A percentile compares a stretch with the other conserved stretches of the same genome.
phyloP scores from a whole-genome alignment of 2,888 invertebrate genomes.

The Stenichneumon culpator region DNA sequence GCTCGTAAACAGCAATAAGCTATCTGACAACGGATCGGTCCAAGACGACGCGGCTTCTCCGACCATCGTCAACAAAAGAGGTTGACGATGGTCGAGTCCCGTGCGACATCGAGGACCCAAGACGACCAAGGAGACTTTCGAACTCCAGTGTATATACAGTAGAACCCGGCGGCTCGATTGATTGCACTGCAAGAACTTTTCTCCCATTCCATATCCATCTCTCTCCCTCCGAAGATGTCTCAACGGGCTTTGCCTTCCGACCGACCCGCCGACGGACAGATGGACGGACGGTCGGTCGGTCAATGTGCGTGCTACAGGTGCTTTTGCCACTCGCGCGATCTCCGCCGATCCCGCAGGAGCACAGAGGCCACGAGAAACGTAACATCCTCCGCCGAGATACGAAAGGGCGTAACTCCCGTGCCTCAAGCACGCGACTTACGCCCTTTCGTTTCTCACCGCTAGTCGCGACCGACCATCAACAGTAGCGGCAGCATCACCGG shows the following conservation, averaged over 20 bases:
- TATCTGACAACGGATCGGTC: no score
- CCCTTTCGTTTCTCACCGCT: no score
- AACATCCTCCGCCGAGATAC: background rate
- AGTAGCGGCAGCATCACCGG: slow-evolving; percentile 40
- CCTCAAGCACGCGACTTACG: no score
- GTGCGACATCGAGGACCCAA: slow-evolving; percentile 32
- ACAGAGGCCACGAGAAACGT: slow-evolving; percentile 5
- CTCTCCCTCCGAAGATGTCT: slow-evolving; percentile 22
- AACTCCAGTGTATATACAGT: slow-evolving; percentile 25
- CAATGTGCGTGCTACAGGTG: slow-evolving; percentile 80
- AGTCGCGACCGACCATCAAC: background rate
- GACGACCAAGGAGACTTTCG: slow-evolving; percentile 9
- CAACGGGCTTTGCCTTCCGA: slow-evolving; percentile 73
- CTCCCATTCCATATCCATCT: slow-evolving; percentile 57
- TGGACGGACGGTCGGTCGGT: slow-evolving; percentile 80
- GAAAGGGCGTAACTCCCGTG: slow-evolving; percentile 11
- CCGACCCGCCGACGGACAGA: slow-evolving; percentile 80
- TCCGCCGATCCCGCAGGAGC: slow-evolving; percentile 43
- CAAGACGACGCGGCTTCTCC: no score
- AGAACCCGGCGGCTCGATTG: slow-evolving; percentile 75
- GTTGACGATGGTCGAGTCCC: no score
- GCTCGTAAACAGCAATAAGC: no score
- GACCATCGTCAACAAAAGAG: background rate
- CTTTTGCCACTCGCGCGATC: slow-evolving; percentile 68
- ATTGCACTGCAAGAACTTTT: slow-evolving; percentile 80